Evolutionary conservation across 2,888 invertebrate species (phyloP), one percentile per base, ranked within the genome.

Genomic region (Phragmatobia fuliginosa): DNA sequence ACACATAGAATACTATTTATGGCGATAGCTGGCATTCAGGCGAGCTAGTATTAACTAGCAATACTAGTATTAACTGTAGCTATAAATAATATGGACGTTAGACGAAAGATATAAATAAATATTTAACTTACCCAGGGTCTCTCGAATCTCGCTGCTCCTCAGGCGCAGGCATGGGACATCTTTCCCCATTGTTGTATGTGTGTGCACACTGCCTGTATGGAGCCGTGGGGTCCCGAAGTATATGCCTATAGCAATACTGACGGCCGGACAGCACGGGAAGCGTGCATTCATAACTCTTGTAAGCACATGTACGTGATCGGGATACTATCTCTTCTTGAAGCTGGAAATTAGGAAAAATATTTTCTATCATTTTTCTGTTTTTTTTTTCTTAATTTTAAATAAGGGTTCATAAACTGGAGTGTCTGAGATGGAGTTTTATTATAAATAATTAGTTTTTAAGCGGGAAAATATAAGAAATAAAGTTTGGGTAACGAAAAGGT

Each of bases 131-230:
- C 93, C 91, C 90, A 0, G 84, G 85, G 7, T 91, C 92, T n/a
- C 88, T 81, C 7, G 79, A 82, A 1, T 89, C 89, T 0, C 76
- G 75, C 14, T 72, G 65, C 1, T 85, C 87, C 1, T 67, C 97
- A 0, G 97, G 97, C 3, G 98, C 97, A 0, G 98, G 97, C 84
- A 97, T 96, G n/a, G 96, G 92, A 87, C 99, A 99, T 74, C 97
- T 95, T 77, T 97, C 97, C 0, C 97, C 97, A 74, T 96, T 97
- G 66, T 96, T 96, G 32, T 82, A 96, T 82, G 88, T 96, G 96
- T 76, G 97, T 0, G 96, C 95, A 87, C 99, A 99, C 79, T 97
- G 98, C 74, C 96, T 97, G 89, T 96, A 99, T 0, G 98, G 98
- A 0, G 99, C 98, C 18, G 93, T 96, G 10, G 97, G 96, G 88